These are phyloP conservation scores for Leptinotarsa tumamoca DNA, from an alignment of 2,888 invertebrate genomes.

Conservation along the genomic window DNA sequence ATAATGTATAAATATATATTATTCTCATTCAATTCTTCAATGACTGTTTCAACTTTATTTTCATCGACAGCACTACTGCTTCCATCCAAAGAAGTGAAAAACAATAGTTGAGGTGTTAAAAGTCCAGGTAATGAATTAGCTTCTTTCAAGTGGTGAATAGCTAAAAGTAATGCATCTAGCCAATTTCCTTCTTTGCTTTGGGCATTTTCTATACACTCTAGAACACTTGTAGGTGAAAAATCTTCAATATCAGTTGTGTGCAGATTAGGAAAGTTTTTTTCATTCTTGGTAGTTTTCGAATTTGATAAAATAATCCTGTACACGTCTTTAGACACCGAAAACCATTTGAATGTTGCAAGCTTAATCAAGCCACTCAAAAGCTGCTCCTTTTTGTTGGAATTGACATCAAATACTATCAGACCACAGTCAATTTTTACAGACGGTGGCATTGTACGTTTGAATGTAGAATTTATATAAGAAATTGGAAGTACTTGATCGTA, in stretches of 20 bases:
- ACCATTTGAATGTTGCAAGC: conserved; percentile 42
- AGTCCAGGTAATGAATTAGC: conserved; percentile 36
- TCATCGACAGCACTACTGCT: conserved; percentile 26
- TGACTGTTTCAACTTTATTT: conserved; percentile 36
- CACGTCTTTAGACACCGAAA: conserved; percentile 40
- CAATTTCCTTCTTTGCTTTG: conserved; percentile 41
- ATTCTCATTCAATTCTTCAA: conserved; percentile 37
- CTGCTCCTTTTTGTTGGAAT: conserved; percentile 35
- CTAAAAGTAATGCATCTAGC: conserved; percentile 45
- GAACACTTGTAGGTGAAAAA: conserved; percentile 34
- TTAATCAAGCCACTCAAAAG: conserved; percentile 43
- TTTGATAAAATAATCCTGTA: conserved; percentile 46
- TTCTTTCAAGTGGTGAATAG: conserved; percentile 41
- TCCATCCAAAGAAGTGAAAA: conserved; percentile 46
- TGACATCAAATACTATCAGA: conserved; percentile 47
- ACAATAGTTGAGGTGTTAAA: conserved; percentile 46
- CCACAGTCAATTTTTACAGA: conserved; percentile 42
- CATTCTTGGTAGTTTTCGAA: conserved; percentile 38
- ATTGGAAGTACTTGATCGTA: too few relatives aligned
- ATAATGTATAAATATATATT: conserved; percentile 48
- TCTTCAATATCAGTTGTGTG: conserved; percentile 31
- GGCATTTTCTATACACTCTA: conserved; percentile 34
- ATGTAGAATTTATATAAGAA: too few relatives aligned
- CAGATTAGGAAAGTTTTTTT: conserved; percentile 39
- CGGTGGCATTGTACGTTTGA: conserved; percentile 37